A percentile compares a stretch with the other conserved stretches of the same genome.
phyloP scores from a whole-genome alignment of 1,140 invertebrate species.

The Heliconius nattereri region DNA sequence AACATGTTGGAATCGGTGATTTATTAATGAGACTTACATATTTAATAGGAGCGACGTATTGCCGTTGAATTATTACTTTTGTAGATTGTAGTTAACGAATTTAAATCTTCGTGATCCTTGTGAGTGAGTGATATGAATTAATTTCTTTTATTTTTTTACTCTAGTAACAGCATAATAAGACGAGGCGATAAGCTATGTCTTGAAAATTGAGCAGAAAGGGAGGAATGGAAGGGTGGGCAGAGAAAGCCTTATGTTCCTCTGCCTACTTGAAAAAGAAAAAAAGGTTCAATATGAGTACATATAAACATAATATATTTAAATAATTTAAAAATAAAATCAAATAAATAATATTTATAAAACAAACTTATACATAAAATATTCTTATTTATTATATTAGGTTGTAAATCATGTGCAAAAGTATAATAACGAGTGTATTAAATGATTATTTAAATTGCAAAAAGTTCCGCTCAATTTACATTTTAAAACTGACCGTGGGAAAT shows the following conservation, averaged over 20 bases:
- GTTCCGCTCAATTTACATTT: background rate
- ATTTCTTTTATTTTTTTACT: no score
- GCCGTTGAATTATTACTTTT: background rate
- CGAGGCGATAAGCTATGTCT: background rate
- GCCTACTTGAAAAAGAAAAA: background rate
- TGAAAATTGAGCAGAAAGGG: background rate
- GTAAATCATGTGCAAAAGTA: background rate
- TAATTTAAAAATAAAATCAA: no score
- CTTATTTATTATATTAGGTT: no score
- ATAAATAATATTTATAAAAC: no score
- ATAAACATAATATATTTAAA: no score
- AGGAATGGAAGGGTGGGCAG: background rate
- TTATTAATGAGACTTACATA: background rate
- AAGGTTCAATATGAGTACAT: no score
- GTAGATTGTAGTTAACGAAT: background rate
- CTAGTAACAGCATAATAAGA: no score
- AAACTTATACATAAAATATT: no score
- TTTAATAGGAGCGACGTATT: background rate
- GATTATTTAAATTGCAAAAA: constrained; percentile 6
- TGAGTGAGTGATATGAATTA: no score
- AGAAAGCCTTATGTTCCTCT: no score
- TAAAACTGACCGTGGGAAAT: constrained; percentile 8
- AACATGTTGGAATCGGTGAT: background rate
- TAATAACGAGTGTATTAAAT: constrained; percentile 2
- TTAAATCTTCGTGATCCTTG: no score